These are phyloP conservation scores for Fregata magnificens DNA, from an alignment of 2,113 vertebrate species.

Conservation along the genomic window DNA sequence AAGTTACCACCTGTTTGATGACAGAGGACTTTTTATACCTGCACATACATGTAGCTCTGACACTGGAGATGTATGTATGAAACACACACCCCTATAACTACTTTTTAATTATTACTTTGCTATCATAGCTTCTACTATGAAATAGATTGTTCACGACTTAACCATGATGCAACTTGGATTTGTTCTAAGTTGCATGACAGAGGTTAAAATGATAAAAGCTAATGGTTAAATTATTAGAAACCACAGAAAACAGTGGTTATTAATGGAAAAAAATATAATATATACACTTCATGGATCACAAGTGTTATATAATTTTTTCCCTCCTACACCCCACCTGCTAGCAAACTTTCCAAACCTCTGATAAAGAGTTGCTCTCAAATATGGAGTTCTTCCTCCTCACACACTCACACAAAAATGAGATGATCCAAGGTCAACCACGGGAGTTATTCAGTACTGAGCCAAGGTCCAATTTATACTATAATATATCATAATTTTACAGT, in stretches of 20 bases:
- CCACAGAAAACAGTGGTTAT: not conserved
- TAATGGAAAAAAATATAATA: not conserved
- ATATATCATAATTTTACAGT: slow-evolving; percentile 49
- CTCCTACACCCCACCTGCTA: not conserved
- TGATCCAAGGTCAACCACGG: slow-evolving; percentile 7
- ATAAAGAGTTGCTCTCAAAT: not conserved
- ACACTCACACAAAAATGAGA: not conserved
- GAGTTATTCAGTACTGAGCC: not conserved
- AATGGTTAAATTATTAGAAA: not conserved
- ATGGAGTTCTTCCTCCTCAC: not conserved
- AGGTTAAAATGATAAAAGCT: not conserved
- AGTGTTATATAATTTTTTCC: not conserved
- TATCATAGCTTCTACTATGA: not conserved
- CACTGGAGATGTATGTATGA: not conserved
- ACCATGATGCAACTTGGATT: not conserved
- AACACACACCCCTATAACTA: not conserved
- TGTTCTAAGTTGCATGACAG: not conserved
- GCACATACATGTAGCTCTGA: not conserved
- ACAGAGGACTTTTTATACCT: not conserved
- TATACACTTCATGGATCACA: not conserved
- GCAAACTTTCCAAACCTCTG: not conserved
- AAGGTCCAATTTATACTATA: not conserved
- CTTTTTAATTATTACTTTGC: not conserved
- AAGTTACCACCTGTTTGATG: not conserved
- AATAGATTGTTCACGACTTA: not conserved